Evolutionary conservation across 2,888 invertebrate species (phyloP).

Genomic region (Eilema depressum): DNA sequence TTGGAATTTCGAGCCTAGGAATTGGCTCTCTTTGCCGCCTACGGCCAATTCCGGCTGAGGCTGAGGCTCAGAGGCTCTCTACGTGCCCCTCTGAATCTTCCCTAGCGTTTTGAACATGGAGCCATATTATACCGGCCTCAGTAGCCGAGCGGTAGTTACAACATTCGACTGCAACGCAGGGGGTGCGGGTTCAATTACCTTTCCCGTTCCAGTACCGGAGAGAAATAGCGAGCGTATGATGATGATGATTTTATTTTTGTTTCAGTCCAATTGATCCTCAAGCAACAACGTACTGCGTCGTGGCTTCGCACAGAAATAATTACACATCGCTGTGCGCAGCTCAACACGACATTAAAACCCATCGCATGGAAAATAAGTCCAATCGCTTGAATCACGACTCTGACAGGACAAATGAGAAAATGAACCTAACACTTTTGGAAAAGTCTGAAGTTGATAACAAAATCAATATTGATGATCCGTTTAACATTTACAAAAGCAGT

Average conservation of each 20-base stretch:
- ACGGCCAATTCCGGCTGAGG: too few relatives aligned
- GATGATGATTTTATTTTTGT: not conserved
- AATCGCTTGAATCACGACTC: conserved; percentile 55
- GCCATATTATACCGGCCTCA: too few relatives aligned
- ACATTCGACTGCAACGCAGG: too few relatives aligned
- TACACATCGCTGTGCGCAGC: conserved; percentile 82
- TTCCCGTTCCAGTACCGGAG: too few relatives aligned
- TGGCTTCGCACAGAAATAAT: conserved; percentile 76
- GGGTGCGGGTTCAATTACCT: too few relatives aligned
- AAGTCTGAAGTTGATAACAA: conserved; percentile 68
- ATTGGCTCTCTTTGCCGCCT: too few relatives aligned
- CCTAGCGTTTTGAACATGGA: too few relatives aligned
- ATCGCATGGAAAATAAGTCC: conserved; percentile 62
- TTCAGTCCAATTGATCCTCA: conserved; percentile 82
- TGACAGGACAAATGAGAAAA: conserved; percentile 42
- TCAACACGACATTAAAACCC: conserved; percentile 69
- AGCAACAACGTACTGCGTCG: conserved; percentile 79
- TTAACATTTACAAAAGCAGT: conserved; percentile 69
- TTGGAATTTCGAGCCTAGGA: too few relatives aligned
- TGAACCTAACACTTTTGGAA: conserved; percentile 44
- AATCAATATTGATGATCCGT: conserved; percentile 66
- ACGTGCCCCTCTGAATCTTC: too few relatives aligned
- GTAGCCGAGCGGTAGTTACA: too few relatives aligned
- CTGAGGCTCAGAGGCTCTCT: too few relatives aligned
- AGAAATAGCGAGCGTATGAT: too few relatives aligned